Conservation (phyloP, 2,888 invertebrate genomes). For the Lissonota sp. region DNA sequence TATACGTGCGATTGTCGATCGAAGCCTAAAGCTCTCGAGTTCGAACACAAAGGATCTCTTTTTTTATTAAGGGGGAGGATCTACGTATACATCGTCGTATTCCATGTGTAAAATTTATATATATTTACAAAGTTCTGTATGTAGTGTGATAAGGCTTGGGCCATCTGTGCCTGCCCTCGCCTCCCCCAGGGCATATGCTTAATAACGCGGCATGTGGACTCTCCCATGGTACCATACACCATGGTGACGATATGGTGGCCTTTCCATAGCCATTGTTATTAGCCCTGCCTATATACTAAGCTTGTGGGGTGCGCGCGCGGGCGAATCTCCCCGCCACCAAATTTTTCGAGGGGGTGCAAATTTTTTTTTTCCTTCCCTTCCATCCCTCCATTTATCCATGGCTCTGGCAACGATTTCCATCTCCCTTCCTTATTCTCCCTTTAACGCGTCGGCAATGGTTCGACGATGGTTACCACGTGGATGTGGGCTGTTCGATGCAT, state of each 20-base stretch:
- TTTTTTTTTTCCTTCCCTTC: conserved; percentile 8
- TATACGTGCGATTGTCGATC: conserved; percentile 24
- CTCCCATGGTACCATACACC: conserved; percentile 32
- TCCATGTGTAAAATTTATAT: neutral
- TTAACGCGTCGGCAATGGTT: conserved; percentile 20
- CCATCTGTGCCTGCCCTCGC: conserved; percentile 62
- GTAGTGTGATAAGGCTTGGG: conserved; percentile 73
- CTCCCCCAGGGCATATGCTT: conserved; percentile 75
- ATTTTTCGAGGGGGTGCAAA: conserved; percentile 51
- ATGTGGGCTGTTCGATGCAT: conserved; percentile 2
- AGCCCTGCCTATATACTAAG: conserved; percentile 74
- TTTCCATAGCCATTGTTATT: conserved; percentile 69
- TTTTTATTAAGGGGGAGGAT: conserved; percentile 23
- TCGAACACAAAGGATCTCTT: conserved; percentile 24
- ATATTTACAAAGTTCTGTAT: conserved; percentile 19
- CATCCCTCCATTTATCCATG: conserved; percentile 33
- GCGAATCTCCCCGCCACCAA: conserved; percentile 56
- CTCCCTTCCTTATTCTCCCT: conserved; percentile 14
- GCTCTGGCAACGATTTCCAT: conserved; percentile 35
- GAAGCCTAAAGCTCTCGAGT: conserved; percentile 10
- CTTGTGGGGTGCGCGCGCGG: conserved; percentile 65
- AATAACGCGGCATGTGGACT: conserved; percentile 71
- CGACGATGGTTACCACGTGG: neutral
- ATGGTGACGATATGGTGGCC: conserved; percentile 53
- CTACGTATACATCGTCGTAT: neutral